phyloP scores from a whole-genome alignment of 1,140 invertebrate genomes.

The Lasaia peninsularis region DNA sequence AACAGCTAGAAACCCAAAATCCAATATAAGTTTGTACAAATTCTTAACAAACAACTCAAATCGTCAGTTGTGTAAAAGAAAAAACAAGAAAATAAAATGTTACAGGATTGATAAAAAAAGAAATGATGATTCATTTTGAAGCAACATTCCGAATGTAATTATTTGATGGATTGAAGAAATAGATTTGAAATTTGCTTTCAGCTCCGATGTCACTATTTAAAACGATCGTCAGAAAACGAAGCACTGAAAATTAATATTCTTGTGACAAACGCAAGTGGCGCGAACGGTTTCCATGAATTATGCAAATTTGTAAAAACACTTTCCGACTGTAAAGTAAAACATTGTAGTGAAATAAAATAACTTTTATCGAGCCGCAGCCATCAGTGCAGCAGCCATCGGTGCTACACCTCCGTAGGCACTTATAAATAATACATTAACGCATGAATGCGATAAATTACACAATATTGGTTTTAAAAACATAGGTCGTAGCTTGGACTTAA shows the following conservation, averaged over 20 bases:
- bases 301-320: slow-evolving; percentile 18
- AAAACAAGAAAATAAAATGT: too few species aligned
- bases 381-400: slow-evolving; percentile 39
- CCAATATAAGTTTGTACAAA: too few species aligned
- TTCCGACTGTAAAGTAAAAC: slow-evolving; percentile 15
- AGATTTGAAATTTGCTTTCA: too few species aligned
- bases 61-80: too few species aligned
- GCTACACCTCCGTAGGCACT: slow-evolving; percentile 48
- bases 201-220: background rate
- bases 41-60: too few species aligned
- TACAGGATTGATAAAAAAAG: too few species aligned
- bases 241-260: slow-evolving; percentile 18
- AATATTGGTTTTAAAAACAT: slow-evolving; percentile 55
- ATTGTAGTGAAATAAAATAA: slow-evolving; percentile 20
- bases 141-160: too few species aligned
- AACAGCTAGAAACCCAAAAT: too few species aligned
- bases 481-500: too few species aligned
- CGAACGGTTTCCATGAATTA: slow-evolving; percentile 16
- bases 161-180: too few species aligned
- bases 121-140: too few species aligned
- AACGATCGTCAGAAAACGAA: background rate
- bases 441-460: slow-evolving; percentile 43
- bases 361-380: slow-evolving; percentile 27
- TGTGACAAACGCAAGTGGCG: slow-evolving; percentile 9
- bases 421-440: slow-evolving; percentile 51